Percentiles rank a stretch among this genome's conserved stretches.
phyloP scores from a whole-genome alignment of 2,113 vertebrate genomes.

The Columbina picui region DNA sequence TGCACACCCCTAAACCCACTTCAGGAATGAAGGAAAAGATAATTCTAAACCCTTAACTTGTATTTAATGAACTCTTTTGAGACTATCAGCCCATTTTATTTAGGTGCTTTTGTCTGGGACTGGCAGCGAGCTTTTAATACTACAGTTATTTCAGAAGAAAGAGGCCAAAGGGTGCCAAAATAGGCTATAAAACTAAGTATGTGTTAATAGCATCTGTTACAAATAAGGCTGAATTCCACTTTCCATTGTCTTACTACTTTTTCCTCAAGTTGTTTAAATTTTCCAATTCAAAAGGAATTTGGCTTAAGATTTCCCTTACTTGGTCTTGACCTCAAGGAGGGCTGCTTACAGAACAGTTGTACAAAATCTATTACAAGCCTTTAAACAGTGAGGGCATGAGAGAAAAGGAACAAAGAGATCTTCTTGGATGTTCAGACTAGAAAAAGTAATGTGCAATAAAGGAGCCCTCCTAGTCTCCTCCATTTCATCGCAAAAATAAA shows the following conservation, averaged over 20 bases:
- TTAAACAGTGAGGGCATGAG: neutral
- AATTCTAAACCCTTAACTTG: neutral
- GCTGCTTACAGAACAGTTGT: neutral
- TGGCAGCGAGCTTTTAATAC: neutral
- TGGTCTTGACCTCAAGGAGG: neutral
- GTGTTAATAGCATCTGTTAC: slow-evolving; percentile 58
- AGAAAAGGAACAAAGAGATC: neutral
- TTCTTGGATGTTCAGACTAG: neutral
- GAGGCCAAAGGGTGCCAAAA: slow-evolving; percentile 16
- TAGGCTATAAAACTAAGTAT: slow-evolving; percentile 32
- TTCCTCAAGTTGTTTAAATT: slow-evolving; percentile 50
- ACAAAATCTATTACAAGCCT: neutral
- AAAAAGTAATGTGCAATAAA: neutral
- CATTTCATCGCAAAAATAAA: neutral
- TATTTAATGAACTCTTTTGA: neutral
- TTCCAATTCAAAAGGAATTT: slow-evolving; percentile 60
- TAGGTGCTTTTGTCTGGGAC: neutral
- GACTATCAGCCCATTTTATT: neutral
- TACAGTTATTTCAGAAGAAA: slow-evolving; percentile 10
- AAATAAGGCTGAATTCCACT: slow-evolving; percentile 57
- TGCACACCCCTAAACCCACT: neutral
- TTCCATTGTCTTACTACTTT: slow-evolving; percentile 53
- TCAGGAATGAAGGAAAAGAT: neutral
- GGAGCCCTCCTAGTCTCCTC: neutral
- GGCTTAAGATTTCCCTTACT: slow-evolving; percentile 35